Percentiles rank a stretch among this genome's conserved stretches.
phyloP scores from a whole-genome alignment of 2,797 vertebrate species.

The Delichon dasypus region DNA sequence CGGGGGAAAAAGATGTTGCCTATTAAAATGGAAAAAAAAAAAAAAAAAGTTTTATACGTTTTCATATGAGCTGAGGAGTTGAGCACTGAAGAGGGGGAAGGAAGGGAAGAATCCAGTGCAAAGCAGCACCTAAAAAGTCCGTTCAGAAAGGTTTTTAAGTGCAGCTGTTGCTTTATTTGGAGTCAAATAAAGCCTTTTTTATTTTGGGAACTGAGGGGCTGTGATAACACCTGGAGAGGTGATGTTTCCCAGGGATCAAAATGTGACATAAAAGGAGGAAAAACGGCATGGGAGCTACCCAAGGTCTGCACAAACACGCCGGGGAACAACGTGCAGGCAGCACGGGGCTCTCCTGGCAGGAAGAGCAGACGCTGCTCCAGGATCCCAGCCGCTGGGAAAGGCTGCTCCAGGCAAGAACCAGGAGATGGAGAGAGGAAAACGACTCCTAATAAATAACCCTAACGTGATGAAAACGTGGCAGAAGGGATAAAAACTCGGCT shows the following conservation, averaged over 20 bases:
- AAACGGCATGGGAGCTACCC: not conserved
- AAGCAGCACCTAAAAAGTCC: not conserved
- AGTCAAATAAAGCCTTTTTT: not conserved
- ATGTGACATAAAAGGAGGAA: accelerated
- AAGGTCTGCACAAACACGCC: not conserved
- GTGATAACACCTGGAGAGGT: not conserved
- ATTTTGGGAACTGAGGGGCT: not conserved
- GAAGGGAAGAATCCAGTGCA: not conserved
- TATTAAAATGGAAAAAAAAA: not conserved
- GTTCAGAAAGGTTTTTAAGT: not conserved
- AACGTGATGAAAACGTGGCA: accelerated
- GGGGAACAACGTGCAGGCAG: accelerated
- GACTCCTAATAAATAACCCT: not conserved
- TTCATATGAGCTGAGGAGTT: not conserved
- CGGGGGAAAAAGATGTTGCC: not conserved
- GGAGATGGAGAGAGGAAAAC: not conserved
- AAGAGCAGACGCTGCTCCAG: not conserved
- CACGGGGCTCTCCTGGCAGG: accelerated
- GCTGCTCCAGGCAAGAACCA: not conserved
- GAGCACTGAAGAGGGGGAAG: not conserved
- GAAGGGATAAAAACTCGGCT: accelerated
- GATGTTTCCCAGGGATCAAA: not conserved
- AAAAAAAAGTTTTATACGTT: not conserved
- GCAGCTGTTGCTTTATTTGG: not conserved
- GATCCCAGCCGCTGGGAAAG: not conserved